Evolutionary conservation across 2,797 vertebrate genomes (phyloP), one percentile per base, ranked within the genome.

Genomic region (Notamacropus eugenii): DNA sequence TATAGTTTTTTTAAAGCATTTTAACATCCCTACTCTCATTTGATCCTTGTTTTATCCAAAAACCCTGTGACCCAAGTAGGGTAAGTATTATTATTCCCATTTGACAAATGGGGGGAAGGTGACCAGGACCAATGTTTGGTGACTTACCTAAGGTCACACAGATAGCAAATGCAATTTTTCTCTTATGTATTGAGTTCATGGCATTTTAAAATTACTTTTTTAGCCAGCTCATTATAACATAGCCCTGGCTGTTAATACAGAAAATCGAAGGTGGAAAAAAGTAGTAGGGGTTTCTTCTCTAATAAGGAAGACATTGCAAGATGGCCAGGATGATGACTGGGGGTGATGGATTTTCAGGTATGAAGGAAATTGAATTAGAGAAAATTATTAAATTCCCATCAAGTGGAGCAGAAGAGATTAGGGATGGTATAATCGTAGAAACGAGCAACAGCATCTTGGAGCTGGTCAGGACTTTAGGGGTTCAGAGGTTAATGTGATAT

Each of bases 1-100:
- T 92, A 24, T 74, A 95, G 54, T 4, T 95, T 93, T 93, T 59
- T 40, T 24, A 56, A 29, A 94, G 54, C 31, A 4, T 55, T 97
- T 67, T 59, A 62, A 50, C 50, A 16, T 62, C 59, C 46, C 87
- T 34, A 50, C 40, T 5, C 54, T 97, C 40, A 59, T 95, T 82
- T 91, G 55, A 90, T 91, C 29, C 31, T 93, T 57, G 14, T 54
- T 74, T 74, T 40, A 74, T 74, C 5, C 19, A 74, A 90, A 50
- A 10, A 87, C 24, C 40, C 40, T 92, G n/a, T 67, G 14, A 74
- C n/a, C n/a, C 14, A 92, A 92, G 50, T 93, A 22, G 56, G 29
- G 50, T 56, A 67, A 40, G 13, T 92, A 16, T 94, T 94, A n/a
- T 40, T 94, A 28, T 46, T 29, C 16, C 58, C 16, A 46, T n/a